Base-by-base conservation (phyloP, 2,797 vertebrate genomes). In the Salmo trutta region DNA sequence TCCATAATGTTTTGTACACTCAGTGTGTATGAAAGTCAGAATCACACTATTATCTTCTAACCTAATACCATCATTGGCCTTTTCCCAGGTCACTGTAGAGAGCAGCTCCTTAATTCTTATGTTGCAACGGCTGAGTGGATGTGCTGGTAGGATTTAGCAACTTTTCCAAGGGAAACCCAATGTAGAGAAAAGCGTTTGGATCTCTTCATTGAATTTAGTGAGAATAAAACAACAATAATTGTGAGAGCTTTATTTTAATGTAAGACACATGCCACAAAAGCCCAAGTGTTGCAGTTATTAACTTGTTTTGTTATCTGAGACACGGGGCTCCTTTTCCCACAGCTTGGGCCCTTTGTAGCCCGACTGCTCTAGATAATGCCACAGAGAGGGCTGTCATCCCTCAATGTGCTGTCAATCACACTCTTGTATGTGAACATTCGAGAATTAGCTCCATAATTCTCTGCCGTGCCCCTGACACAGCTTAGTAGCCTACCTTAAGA, bases 301-400 rank as follows among this genome's bases (percentile, higher is more conserved):
- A 91, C 93, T 95, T 93, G 93, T 94, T 94, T 93, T 94, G 93
- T 94, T 93, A 91, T 87, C 64, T 1, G 82, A 90, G 89, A 91
- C 91, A 91, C 88, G 85, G 90, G 87, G 91, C 91, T 92, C 87
- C 88, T 92, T 92, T 96, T 96, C 94, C 94, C 94, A 95, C 94
- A 94, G 92, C 81, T 83, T 92, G 91, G 81, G 82, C 56, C 85
- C 80, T 81, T 83, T 69, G 83, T 66, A 83, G 79, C 83, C 74
- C 53, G 81, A 87, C 90, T 81, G 83, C 92, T 80, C 78, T 75
- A 83, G 81, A 90, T 88, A 88, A 94, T 90, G 90, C 83, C 91
- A 83, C 75, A 77, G 84, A 87, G 90, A 93, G 76, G 86, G 84
- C 89, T 91, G 88, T 85, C 91, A 89, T 75, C 83, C 84, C 56